Conservation (phyloP, 2,888 invertebrate species). For the Drosophila eohydei region DNA sequence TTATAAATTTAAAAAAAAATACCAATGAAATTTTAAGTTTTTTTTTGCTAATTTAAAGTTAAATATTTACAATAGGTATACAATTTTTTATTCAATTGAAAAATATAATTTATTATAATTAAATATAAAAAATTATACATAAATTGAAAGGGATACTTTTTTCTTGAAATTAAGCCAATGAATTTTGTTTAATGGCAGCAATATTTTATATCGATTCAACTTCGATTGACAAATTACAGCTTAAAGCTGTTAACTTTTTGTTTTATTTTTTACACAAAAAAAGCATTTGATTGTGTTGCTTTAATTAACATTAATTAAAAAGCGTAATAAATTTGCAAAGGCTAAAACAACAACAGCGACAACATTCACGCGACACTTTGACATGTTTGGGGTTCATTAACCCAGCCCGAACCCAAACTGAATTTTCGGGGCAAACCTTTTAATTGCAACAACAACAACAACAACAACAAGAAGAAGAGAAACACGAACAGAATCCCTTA, state of each 20-base stretch:
- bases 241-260: slow-evolving; percentile 1
- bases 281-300: slow-evolving; percentile 11
- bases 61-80: too few species aligned
- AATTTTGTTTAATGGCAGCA: neutral
- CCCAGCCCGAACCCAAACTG: slow-evolving; percentile 21
- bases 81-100: too few species aligned
- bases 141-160: neutral
- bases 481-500: slow-evolving; percentile 22
- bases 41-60: too few species aligned
- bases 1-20: neutral
- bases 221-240: slow-evolving; percentile 32
- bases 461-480: slow-evolving; percentile 1
- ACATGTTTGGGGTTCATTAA: slow-evolving; percentile 64
- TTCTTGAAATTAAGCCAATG: neutral
- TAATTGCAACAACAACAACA: slow-evolving; percentile 50
- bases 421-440: slow-evolving; percentile 40
- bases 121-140: too few species aligned
- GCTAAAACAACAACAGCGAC: slow-evolving; percentile 14
- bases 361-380: slow-evolving; percentile 49
- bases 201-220: slow-evolving; percentile 10
- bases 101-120: too few species aligned
- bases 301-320: slow-evolving; percentile 57
- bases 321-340: slow-evolving; percentile 35
- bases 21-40: neutral
- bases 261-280: neutral